Base-by-base conservation (phyloP, 2,113 vertebrate genomes). In the Microcebus murinus region DNA sequence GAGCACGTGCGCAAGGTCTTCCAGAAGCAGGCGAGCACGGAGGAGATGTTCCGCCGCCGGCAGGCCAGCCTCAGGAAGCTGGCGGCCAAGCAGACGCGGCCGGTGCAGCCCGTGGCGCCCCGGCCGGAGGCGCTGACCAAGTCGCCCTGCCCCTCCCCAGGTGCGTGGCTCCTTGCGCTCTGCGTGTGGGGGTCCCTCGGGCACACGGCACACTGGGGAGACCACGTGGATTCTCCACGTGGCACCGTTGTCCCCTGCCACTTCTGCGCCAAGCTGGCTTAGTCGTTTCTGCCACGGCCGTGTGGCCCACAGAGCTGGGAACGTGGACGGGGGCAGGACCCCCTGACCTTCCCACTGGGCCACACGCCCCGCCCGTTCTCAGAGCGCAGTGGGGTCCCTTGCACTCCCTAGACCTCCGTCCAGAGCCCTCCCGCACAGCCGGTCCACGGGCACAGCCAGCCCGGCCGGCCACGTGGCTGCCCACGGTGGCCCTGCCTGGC, bases 91-190 rank as follows among this genome's bases (percentile, higher is more conserved):
- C 99, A 99, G 98, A 99, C 98, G 0, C 98, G 99, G 87, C 99
- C 99, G 0, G 99, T 99, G 95, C 99, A 99, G 97, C 99, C 99
- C 0, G 99, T 99, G n/a, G 99, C 99, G 61, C 99, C 99, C 7
- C 98, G 99, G 95, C 99, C 99, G 0, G 99, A 99, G 97, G 99
- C 99, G 27, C 99, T 99, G 97, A 98, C 99, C 74, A 99, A 99
- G 96, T 99, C 99, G 0, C 99, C 99, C 42, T 98, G 99, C 87
- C 98, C 98, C 34, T 99, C 99, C 13, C 99, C 99, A 86, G 98
- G 99, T 99, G 92, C 83, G 88, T 20, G 2, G 52, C 1, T 2
- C 50, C 50, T 74, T 0, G 10, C 13, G 15, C 42, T 17, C 27
- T 57, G 8, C 6, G 13, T 29, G 27, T 17, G 14, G 55, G 55